Evolutionary conservation across 1,140 invertebrate genomes (phyloP), one percentile per base, ranked within the genome.

Genomic region (Apocrypta bakeri): DNA sequence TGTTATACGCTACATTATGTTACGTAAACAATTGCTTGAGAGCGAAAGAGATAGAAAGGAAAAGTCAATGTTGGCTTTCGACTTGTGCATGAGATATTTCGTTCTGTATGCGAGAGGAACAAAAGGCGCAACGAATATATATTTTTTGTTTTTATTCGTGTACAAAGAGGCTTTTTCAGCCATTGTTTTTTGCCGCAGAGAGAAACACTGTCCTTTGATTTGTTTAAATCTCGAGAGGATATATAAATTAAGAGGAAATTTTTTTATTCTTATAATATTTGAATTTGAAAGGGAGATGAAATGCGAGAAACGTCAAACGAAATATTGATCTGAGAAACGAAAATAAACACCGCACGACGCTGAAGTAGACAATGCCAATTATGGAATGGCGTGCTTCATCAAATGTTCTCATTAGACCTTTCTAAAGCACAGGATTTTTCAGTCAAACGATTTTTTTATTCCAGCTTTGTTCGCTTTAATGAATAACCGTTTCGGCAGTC

Each of bases 31-130:
- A 8, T 2, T 24, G 56, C 21, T n/a, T 7, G 6, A 12, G 11
- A 6, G 37, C 3, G 37, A 37, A 9, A 9, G 37, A 9, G 37
- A 9, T 9, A 14, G 48, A 56, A 17, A 21, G 12, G 2, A 11
- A 29, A 31, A 21, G 61, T 66, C 25, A 77, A 77, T 33, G 31
- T 66, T 66, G 63, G n/a, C 25, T 77, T 42, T 42, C 7, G 48
- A 6, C 48, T 56, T 56, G 17, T n/a, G 48, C 21, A 6, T n/a
- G 48, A 3, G 42, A 42, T 12, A 14, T 12, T 42, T 42, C 6
- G 1, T 1, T 14, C 1, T 12, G 6, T 12, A 14, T 42, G 40
- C 12, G 21, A 56, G 48, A 56, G 48, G 17, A 21, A n/a, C 17
- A 56, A 56, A n/a, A 56, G 4, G 17, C 48, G 7, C 14, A 3